Evolutionary conservation across 2,113 vertebrate genomes (phyloP), one percentile per base, ranked within the genome.

Genomic region (Cryptomyrus ogoouensis): DNA sequence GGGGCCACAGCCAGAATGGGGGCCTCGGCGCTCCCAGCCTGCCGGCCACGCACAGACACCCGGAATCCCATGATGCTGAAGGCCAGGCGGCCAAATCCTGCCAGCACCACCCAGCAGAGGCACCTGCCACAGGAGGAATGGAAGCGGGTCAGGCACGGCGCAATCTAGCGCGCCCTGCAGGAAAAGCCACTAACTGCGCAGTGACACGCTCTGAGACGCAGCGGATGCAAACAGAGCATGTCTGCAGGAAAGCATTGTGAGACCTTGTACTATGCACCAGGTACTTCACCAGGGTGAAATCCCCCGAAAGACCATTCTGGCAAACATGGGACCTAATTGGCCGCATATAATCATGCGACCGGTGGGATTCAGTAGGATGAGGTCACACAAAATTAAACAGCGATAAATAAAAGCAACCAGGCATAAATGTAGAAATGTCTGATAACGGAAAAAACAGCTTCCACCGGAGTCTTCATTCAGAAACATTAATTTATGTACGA

Each of bases 21-120:
- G 0, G 98, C 98, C 89, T 98, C 97, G 2, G 1, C 19, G 0
- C 94, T 95, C 83, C 91, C 93, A 0, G 95, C 98, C 10, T 94
- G 91, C 92, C 94, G 96, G 2, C 98, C 98, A 90, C 97, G 98
- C 50, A 99, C 95, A 35, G 95, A 95, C 49, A 99, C 96, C 3
- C 91, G 91, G 93, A 99, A 99, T 44, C 98, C 98, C 97, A 99
- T 96, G n/a, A 94, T 77, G 27, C 98, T 96, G 95, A 95, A 99
- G 84, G 97, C 93, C 0, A 94, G 62, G 0, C 91, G 96, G 5
- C 97, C 98, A 90, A 99, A 91, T 88, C 94, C 24, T 0, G 91
- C 94, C 92, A 99, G 94, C 35, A 95, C 90, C 0, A 49, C 93
- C 2, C 91, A 94, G 93, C 96, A 94, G 92, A 98, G 87, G 91